Evolutionary conservation across 1,140 invertebrate species (phyloP).

Genomic region (Drosophila pectinifera): DNA sequence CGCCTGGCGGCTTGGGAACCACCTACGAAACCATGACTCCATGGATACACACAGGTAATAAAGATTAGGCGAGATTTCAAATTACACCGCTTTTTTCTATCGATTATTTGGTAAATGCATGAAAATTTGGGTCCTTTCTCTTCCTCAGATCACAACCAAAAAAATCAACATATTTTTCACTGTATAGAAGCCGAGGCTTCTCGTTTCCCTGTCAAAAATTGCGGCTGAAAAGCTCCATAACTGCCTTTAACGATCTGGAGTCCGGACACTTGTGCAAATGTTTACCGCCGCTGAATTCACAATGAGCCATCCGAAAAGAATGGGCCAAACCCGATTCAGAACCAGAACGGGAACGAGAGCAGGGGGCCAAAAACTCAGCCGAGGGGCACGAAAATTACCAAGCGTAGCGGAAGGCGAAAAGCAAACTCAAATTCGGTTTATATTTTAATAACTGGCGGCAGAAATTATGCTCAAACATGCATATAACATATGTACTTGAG

Average conservation of each 20-base stretch:
- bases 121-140: not conserved
- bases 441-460: constrained; percentile 64
- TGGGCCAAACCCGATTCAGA: constrained; percentile 23
- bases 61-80: not conserved
- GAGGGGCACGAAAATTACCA: constrained; percentile 42
- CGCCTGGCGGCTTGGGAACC: not conserved
- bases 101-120: not conserved
- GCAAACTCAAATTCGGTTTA: constrained; percentile 65
- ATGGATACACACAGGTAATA: constrained; percentile 6
- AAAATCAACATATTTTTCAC: not conserved
- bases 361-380: constrained; percentile 33
- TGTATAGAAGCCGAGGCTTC: not conserved
- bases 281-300: constrained; percentile 78
- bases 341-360: constrained; percentile 14
- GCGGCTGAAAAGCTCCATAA: constrained; percentile 26
- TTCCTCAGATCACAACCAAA: not conserved
- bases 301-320: constrained; percentile 58
- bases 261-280: constrained; percentile 78
- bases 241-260: constrained; percentile 40
- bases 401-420: constrained; percentile 67
- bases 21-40: constrained; percentile 4
- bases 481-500: constrained; percentile 35
- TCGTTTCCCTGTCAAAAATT: constrained; percentile 10
- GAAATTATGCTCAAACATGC: constrained; percentile 41
- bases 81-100: too few relatives aligned